Conservation (phyloP, 2,888 invertebrate genomes). For the Polydrusus cervinus region DNA sequence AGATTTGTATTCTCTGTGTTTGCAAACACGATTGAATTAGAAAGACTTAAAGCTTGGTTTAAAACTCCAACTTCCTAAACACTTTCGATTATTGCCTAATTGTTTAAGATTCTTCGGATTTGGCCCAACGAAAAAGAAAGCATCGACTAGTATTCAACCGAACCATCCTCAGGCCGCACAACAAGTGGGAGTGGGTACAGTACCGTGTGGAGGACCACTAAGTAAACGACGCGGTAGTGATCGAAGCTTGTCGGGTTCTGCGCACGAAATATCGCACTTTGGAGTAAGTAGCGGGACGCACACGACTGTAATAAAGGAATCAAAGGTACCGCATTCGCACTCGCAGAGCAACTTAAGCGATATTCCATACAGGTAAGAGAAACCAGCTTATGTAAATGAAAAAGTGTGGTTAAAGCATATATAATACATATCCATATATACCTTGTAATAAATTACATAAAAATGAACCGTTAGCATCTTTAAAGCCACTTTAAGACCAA, state of each 20-base stretch:
- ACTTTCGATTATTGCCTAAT: too few species aligned
- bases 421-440: not conserved
- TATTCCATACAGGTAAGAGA: constrained; percentile 83
- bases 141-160: constrained; percentile 74
- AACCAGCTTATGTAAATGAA: not conserved
- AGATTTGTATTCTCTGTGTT: too few species aligned
- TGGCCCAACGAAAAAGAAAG: constrained; percentile 90
- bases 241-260: constrained; percentile 82
- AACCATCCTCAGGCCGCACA: constrained; percentile 71
- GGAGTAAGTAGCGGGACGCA: constrained; percentile 66
- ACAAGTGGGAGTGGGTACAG: constrained; percentile 64
- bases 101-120: constrained; percentile 89
- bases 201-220: constrained; percentile 70
- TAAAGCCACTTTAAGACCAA: too few species aligned
- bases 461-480: too few species aligned
- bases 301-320: constrained; percentile 74
- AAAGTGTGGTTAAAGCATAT: constrained; percentile 11
- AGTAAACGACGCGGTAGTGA: constrained; percentile 86
- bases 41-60: too few species aligned
- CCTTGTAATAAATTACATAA: not conserved
- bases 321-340: constrained; percentile 87
- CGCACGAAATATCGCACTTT: constrained; percentile 54
- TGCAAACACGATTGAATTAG: too few species aligned
- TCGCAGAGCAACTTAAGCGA: constrained; percentile 93
- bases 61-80: too few species aligned